Conservation (phyloP, 2,888 invertebrate genomes). For the Acronicta psi region DNA sequence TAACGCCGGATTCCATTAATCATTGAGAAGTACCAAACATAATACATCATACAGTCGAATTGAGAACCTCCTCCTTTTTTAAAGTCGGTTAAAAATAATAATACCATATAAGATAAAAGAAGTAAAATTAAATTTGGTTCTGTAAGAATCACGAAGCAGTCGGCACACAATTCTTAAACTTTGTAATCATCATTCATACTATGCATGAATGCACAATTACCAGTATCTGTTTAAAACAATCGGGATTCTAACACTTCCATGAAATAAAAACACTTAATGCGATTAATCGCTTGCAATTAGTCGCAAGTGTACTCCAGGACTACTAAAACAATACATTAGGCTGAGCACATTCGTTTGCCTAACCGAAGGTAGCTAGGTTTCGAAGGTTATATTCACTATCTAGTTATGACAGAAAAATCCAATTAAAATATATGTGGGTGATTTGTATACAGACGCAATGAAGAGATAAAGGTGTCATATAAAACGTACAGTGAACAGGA, state of each 20-base stretch:
- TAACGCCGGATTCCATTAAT: too few relatives aligned
- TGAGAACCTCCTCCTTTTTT: too few relatives aligned
- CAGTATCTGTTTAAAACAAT: too few relatives aligned
- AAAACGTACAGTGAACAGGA: conserved; percentile 24
- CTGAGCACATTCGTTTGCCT: conserved; percentile 33
- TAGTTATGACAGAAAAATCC: conserved; percentile 57
- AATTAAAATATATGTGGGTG: conserved; percentile 68
- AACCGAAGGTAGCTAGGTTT: conserved; percentile 9
- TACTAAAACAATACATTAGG: conserved; percentile 30
- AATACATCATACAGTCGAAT: too few relatives aligned
- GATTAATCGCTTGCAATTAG: conserved; percentile 17
- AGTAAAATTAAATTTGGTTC: too few relatives aligned
- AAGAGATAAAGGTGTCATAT: conserved; percentile 45
- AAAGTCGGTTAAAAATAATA: too few relatives aligned
- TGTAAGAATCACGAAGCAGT: too few relatives aligned
- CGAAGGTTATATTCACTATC: conserved; percentile 53
- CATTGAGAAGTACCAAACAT: too few relatives aligned
- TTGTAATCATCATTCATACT: too few relatives aligned
- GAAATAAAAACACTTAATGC: neutral
- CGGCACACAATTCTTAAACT: too few relatives aligned
- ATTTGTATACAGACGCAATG: conserved; percentile 59
- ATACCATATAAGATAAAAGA: too few relatives aligned
- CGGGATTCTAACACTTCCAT: neutral
- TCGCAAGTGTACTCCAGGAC: conserved; percentile 22
- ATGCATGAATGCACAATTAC: too few relatives aligned